These are phyloP conservation scores for Bilobella aurantiaca DNA, from an alignment of 1,140 invertebrate species.

Conservation along the genomic window DNA sequence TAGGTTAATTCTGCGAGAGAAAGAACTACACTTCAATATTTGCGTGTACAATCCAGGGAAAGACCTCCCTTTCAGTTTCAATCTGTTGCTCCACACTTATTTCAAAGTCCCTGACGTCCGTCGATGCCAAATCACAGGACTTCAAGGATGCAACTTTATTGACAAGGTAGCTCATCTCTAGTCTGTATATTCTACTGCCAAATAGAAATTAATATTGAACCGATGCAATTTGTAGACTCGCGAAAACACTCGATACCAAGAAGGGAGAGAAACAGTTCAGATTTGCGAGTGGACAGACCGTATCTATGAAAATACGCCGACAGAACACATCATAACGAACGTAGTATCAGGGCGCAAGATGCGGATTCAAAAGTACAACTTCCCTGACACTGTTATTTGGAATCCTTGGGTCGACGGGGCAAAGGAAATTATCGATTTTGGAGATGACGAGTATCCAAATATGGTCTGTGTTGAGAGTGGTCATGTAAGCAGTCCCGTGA, in stretches of 20 bases:
- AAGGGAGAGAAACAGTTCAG: constrained; percentile 75
- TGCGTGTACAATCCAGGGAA: constrained; percentile 83
- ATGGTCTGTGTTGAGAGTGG: constrained; percentile 64
- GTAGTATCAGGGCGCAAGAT: constrained; percentile 82
- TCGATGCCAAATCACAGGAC: constrained; percentile 75
- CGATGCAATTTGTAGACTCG: constrained; percentile 50
- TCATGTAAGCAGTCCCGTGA: constrained; percentile 71
- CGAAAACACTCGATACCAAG: constrained; percentile 69
- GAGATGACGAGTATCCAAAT: constrained; percentile 62
- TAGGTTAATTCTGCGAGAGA: constrained; percentile 74
- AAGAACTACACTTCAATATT: constrained; percentile 83
- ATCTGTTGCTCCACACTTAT: constrained; percentile 85
- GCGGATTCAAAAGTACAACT: constrained; percentile 84
- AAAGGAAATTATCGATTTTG: constrained; percentile 83
- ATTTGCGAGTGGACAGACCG: constrained; percentile 85
- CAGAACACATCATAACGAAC: constrained; percentile 84
- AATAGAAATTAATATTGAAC: neutral
- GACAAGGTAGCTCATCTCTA: constrained; percentile 58
- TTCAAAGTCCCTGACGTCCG: constrained; percentile 88
- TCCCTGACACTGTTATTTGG: constrained; percentile 80
- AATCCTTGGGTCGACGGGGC: constrained; percentile 82
- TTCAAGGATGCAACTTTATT: constrained; percentile 81
- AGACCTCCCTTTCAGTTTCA: constrained; percentile 80
- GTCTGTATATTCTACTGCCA: too few relatives aligned
- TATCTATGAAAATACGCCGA: constrained; percentile 83